These are phyloP conservation scores for Nomia melanderi DNA, from an alignment of 1,140 invertebrate genomes.

Conservation along the genomic window DNA sequence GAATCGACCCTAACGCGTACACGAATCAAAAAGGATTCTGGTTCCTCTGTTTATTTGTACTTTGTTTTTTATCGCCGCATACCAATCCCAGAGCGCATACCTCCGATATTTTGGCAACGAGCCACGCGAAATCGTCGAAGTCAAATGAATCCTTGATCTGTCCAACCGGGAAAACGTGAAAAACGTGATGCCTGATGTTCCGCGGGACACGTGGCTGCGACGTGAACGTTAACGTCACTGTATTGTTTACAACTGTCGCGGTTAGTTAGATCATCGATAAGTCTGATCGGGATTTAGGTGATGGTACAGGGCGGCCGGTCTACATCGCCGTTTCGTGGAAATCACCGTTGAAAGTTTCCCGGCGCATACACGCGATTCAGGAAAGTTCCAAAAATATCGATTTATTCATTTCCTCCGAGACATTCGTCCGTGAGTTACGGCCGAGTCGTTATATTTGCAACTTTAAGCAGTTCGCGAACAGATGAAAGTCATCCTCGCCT, in stretches of 20 bases:
- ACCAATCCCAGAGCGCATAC: constrained; percentile 15
- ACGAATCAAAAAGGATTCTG: not conserved
- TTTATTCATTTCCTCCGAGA: constrained; percentile 5
- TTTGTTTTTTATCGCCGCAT: not conserved
- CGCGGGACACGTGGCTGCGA: constrained; percentile 6
- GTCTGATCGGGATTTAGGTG: not conserved
- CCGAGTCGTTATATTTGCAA: not conserved
- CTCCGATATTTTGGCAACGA: constrained; percentile 31
- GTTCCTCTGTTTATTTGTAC: constrained; percentile 33
- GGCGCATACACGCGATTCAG: constrained; percentile 1
- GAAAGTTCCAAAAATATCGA: constrained; percentile 17
- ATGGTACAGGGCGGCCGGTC: not conserved
- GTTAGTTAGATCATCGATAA: constrained; percentile 39
- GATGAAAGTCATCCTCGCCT: not conserved
- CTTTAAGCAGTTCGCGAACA: not conserved
- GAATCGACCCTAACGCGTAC: not conserved
- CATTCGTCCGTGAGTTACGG: too few species aligned
- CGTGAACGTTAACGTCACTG: constrained; percentile 6
- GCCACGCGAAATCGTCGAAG: constrained; percentile 9
- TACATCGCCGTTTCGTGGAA: not conserved
- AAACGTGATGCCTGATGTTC: constrained; percentile 34
- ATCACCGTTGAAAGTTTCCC: constrained; percentile 21
- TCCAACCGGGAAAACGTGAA: constrained; percentile 12
- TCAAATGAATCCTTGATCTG: not conserved
- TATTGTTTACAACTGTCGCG: constrained; percentile 34